A percentile compares a stretch with the other conserved stretches of the same genome.
Conservation (phyloP, 2,888 invertebrate genomes). For the Yponomeuta sedellus region DNA sequence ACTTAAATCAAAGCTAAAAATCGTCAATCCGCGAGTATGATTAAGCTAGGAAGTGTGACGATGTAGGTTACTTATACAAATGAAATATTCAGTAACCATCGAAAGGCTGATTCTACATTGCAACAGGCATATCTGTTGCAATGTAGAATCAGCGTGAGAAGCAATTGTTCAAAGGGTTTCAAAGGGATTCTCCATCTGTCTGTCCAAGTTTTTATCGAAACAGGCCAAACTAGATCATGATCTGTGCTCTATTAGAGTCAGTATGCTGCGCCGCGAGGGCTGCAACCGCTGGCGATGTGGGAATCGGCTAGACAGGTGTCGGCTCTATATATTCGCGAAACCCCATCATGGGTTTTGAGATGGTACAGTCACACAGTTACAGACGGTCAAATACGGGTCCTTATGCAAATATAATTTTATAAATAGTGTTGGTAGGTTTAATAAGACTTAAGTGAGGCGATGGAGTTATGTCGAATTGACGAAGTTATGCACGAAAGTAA, state of each 20-base stretch:
- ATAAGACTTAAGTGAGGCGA: background rate
- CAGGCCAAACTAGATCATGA: background rate
- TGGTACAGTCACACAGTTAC: background rate
- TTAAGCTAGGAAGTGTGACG: too few species aligned
- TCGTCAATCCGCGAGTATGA: too few species aligned
- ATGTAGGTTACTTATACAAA: too few species aligned
- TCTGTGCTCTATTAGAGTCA: background rate
- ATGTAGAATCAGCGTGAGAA: background rate
- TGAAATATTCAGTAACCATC: too few species aligned
- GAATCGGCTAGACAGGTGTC: slow-evolving; percentile 11
- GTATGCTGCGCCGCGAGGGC: background rate
- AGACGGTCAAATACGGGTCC: background rate
- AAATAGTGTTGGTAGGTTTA: background rate
- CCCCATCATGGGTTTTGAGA: background rate
- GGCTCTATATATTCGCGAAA: slow-evolving; percentile 10
- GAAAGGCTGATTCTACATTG: too few species aligned
- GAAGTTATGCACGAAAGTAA: too few species aligned
- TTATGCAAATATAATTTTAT: background rate
- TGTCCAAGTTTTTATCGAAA: background rate
- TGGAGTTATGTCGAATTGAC: too few species aligned
- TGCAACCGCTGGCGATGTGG: background rate
- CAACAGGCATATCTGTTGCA: background rate
- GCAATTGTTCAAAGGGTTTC: background rate
- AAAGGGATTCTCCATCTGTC: background rate
- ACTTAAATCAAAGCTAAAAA: too few species aligned